Evolutionary conservation across 2,888 invertebrate species (phyloP).

Genomic region (Eupithecia tripunctaria): DNA sequence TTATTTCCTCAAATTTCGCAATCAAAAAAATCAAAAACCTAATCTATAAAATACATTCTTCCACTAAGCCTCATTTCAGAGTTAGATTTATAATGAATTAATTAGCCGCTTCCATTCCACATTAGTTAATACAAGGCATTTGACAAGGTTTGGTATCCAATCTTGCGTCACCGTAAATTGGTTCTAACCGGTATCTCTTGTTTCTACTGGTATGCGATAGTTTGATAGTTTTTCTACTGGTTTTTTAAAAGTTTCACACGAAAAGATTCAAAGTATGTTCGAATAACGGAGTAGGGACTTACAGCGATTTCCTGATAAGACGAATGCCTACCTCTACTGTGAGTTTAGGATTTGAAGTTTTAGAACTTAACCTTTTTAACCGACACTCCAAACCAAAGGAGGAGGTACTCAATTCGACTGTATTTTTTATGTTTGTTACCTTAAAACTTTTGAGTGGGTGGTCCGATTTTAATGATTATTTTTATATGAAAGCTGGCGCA

Average conservation of each 20-base stretch:
- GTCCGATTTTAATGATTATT: too few species aligned
- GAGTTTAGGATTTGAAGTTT: not conserved
- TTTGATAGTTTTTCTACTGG: slow-evolving; percentile 17
- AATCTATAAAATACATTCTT: not conserved
- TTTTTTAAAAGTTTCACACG: slow-evolving; percentile 12
- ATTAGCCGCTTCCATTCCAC: slow-evolving; percentile 15
- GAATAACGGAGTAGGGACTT: not conserved
- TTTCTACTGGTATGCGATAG: slow-evolving; percentile 18
- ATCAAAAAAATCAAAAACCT: not conserved
- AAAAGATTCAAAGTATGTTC: not conserved
- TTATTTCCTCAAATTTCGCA: too few species aligned
- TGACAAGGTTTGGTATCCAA: slow-evolving; percentile 12
- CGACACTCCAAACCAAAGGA: too few species aligned
- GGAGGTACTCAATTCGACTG: too few species aligned
- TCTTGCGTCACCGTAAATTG: slow-evolving; percentile 29
- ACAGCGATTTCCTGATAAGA: not conserved
- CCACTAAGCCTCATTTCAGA: not conserved
- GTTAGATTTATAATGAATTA: not conserved
- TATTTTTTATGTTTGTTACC: too few species aligned
- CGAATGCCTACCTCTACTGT: not conserved
- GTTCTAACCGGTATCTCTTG: slow-evolving; percentile 25
- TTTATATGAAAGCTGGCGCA: too few species aligned
- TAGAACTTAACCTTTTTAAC: too few species aligned
- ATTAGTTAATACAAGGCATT: slow-evolving; percentile 11
- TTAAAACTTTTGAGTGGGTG: too few species aligned